Evolutionary conservation across 2,888 invertebrate genomes (phyloP), one percentile per base, ranked within the genome.

Genomic region (Nomada fucata): DNA sequence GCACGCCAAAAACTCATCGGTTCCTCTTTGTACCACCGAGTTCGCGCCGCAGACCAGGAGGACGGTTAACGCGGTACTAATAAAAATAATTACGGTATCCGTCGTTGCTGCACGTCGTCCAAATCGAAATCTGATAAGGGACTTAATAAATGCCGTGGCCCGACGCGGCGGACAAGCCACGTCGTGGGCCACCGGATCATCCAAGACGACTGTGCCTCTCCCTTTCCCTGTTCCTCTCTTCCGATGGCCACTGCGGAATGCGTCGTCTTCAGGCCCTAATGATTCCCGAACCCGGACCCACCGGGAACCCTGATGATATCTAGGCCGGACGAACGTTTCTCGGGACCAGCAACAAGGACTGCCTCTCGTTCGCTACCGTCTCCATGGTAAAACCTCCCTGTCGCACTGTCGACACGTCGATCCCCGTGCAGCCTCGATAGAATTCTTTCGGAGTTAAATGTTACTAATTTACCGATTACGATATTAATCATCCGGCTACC

Each of bases 81-180:
- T 90, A 89, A 91, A 90, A 90, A 89, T 89, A 90, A 90, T 89
- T 88, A 89, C 72, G 81, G 87, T 86, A 90, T 89, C 86, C 86
- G 83, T 88, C 76, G 82, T 83, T 85, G 82, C 81, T 76, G 76
- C 70, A 64, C 82, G 78, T 83, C 80, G 79, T 80, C 79, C 82
- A 84, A 90, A 88, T 87, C 83, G 82, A 86, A 88, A 89, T 90
- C 89, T 85, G 89, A 91, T 91, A 89, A 89, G 84, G 57, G 26
- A 26, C 75, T 79, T 88, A 88, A 88, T 88, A 86, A 88, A 88
- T 88, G 85, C 85, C 85, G 83, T 74, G 63, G 74, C 61, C 67
- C 63, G 61, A 59, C 55, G n/a, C 29, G 47, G 57, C 63, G 72
- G 79, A 85, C 85, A 79, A 82, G 84, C 78, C 76, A 69, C 80